Evolutionary conservation across 2,888 invertebrate genomes (phyloP).

Genomic region (Bimastos eiseni): DNA sequence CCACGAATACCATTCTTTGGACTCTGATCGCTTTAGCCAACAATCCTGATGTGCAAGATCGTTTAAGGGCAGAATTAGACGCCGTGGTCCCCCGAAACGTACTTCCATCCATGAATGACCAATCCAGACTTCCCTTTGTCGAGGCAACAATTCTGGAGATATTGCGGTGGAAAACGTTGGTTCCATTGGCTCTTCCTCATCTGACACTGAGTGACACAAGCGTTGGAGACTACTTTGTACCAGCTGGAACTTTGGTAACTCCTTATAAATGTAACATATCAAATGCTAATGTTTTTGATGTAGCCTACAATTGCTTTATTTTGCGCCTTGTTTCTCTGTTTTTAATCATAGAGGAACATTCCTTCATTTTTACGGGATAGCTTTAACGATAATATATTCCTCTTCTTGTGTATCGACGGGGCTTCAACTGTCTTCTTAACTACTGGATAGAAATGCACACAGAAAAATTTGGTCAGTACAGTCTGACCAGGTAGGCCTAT

Average conservation of each 20-base stretch:
- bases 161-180: conserved; percentile 15
- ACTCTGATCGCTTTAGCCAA: background rate
- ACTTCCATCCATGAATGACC: conserved; percentile 18
- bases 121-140: background rate
- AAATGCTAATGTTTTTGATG: too few species aligned
- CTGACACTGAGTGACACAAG: conserved; percentile 14
- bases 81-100: background rate
- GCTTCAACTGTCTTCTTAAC: too few species aligned
- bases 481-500: too few species aligned
- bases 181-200: conserved; percentile 27
- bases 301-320: too few species aligned
- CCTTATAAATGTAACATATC: background rate
- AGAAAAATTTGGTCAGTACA: too few species aligned
- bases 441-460: too few species aligned
- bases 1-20: background rate
- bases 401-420: too few species aligned
- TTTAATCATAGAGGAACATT: too few species aligned
- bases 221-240: conserved; percentile 3
- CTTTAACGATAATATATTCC: too few species aligned
- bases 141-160: conserved; percentile 25
- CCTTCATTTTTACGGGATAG: too few species aligned
- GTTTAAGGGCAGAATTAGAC: conserved; percentile 7
- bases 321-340: too few species aligned
- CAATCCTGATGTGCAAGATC: conserved; percentile 1
- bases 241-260: conserved; percentile 22